Evolutionary conservation across 1,140 invertebrate species (phyloP).

Genomic region (Drosophila sp.): DNA sequence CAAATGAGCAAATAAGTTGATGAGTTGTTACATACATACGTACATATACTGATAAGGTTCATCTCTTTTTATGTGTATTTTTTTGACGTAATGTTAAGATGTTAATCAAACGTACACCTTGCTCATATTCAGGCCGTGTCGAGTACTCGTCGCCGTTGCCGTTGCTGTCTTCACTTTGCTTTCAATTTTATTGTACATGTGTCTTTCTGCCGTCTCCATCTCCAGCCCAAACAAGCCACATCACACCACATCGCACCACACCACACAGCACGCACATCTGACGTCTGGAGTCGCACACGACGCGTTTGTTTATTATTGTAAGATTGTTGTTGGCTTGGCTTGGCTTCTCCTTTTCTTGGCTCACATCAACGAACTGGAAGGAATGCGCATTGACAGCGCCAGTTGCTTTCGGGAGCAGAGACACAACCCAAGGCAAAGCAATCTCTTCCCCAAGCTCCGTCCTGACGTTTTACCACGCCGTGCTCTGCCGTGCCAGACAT

Average conservation of each 20-base stretch:
- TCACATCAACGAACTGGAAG: conserved; percentile 75
- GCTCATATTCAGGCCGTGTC: conserved; percentile 52
- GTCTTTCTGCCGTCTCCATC: conserved; percentile 30
- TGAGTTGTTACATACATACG: conserved; percentile 30
- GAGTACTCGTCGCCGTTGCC: conserved; percentile 32
- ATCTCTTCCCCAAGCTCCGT: conserved; percentile 21
- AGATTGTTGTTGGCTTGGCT: conserved; percentile 67
- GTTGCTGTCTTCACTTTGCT: conserved; percentile 1
- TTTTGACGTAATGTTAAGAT: conserved; percentile 41
- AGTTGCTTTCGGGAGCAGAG: conserved; percentile 35
- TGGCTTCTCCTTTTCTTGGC: conserved; percentile 39
- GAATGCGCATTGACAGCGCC: conserved; percentile 71
- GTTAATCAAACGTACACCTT: conserved; percentile 73
- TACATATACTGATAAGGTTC: conserved; percentile 29
- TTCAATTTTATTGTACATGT: conserved; percentile 15
- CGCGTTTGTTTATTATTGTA: conserved; percentile 74
- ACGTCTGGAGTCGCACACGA: conserved; percentile 62
- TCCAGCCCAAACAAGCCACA: neutral
- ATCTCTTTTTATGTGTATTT: neutral
- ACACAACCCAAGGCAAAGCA: conserved; percentile 8
- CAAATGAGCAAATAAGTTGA: conserved; percentile 58
- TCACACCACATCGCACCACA: neutral
- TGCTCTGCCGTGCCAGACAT: conserved; percentile 45
- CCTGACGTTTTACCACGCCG: conserved; percentile 5
- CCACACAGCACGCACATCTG: conserved; percentile 22